These are phyloP conservation scores for Tenualosa ilisha DNA, from an alignment of 2,797 vertebrate genomes.

Conservation along the genomic window DNA sequence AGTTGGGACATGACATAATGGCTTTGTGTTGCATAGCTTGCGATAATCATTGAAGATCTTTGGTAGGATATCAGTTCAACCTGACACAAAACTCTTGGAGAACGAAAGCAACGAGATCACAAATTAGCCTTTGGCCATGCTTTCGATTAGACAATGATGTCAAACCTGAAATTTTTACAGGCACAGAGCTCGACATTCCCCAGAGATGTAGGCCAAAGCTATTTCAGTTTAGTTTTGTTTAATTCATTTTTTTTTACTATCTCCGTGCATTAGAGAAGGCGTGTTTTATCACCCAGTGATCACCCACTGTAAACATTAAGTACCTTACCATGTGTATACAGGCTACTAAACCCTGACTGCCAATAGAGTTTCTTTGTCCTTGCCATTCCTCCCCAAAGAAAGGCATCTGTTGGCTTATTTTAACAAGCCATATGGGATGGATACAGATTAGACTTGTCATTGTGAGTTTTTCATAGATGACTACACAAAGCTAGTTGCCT, in stretches of 20 bases:
- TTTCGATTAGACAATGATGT: too few species aligned
- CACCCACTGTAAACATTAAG: background rate
- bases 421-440: slow-evolving; percentile 8
- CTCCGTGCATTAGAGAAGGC: background rate
- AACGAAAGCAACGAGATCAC: background rate
- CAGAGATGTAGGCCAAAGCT: too few species aligned
- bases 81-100: background rate
- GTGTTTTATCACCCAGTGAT: background rate
- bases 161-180: too few species aligned
- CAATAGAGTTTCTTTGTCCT: background rate
- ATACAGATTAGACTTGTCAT: slow-evolving; percentile 17
- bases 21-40: too few species aligned
- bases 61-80: too few species aligned
- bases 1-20: too few species aligned
- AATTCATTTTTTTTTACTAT: background rate
- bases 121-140: background rate
- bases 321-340: background rate
- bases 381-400: background rate
- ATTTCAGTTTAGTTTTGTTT: too few species aligned
- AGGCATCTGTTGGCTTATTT: slow-evolving; percentile 8
- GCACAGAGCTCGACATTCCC: too few species aligned
- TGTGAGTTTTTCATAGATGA: slow-evolving; percentile 5
- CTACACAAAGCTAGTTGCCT: background rate
- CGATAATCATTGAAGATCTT: too few species aligned
- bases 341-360: background rate